Conservation (phyloP, 2,113 vertebrate species). For the Leucopsar rothschildi region DNA sequence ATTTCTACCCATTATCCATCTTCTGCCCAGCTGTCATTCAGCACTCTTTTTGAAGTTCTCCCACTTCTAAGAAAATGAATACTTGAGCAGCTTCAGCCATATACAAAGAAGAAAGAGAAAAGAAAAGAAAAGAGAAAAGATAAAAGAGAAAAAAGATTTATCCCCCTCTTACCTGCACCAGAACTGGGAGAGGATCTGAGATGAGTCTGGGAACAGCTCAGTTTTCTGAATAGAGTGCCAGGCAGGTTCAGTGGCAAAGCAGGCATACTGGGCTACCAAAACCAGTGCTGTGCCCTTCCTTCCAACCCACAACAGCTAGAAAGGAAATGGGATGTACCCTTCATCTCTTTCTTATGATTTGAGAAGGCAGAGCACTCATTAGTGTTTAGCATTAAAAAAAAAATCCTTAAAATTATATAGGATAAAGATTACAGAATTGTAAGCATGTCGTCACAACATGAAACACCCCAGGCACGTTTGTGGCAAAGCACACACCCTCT, state of each 20-base stretch:
- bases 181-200: background rate
- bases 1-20: background rate
- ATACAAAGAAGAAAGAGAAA: background rate
- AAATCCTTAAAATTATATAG: conserved; percentile 26
- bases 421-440: background rate
- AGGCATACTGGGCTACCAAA: background rate
- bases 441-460: conserved; percentile 7
- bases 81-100: background rate
- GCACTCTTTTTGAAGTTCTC: background rate
- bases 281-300: background rate
- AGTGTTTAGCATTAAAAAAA: background rate
- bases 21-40: background rate
- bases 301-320: background rate
- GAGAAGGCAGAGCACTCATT: background rate
- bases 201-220: background rate
- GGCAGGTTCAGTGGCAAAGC: background rate
- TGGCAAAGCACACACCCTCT: background rate
- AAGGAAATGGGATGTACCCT: background rate
- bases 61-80: background rate
- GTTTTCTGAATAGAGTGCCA: background rate
- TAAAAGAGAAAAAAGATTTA: background rate
- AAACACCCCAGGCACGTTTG: background rate
- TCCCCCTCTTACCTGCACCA: background rate
- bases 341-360: background rate
- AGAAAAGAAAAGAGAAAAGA: background rate